phyloP scores from a whole-genome alignment of 1,140 invertebrate species.

The Zophobas morio region DNA sequence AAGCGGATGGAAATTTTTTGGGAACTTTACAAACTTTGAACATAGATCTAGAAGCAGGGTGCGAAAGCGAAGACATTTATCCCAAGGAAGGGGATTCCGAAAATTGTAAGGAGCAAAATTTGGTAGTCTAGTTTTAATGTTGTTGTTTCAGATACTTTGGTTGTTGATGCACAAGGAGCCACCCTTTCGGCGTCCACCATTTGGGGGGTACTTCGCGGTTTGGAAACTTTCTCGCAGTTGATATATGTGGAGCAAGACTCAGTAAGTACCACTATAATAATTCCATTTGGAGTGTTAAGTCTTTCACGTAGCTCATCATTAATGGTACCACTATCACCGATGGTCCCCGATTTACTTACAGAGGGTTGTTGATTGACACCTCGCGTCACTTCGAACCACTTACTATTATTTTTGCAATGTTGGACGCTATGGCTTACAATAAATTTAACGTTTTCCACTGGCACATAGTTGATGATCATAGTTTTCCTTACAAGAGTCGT shows the following conservation, averaged over 20 bases:
- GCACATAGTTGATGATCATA: conserved; percentile 94
- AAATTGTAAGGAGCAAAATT: conserved; percentile 73
- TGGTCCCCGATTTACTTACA: conserved; percentile 80
- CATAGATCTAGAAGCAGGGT: conserved; percentile 71
- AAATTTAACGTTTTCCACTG: conserved; percentile 96
- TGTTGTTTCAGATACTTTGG: conserved; percentile 65
- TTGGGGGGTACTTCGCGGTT: conserved; percentile 84
- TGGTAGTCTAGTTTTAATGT: conserved; percentile 46
- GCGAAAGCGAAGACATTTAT: conserved; percentile 69
- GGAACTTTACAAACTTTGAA: conserved; percentile 68
- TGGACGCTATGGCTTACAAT: conserved; percentile 90
- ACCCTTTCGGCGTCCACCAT: conserved; percentile 69
- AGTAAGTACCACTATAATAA: conserved; percentile 65
- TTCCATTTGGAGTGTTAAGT: background rate
- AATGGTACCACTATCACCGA: conserved; percentile 76
- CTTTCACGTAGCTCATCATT: conserved; percentile 68
- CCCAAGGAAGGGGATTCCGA: conserved; percentile 79
- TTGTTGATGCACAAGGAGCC: conserved; percentile 59
- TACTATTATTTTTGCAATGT: conserved; percentile 74
- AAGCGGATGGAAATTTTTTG: conserved; percentile 53
- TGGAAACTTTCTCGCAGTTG: conserved; percentile 86
- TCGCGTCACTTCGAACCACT: conserved; percentile 85
- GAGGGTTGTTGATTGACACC: conserved; percentile 88
- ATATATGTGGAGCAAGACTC: conserved; percentile 70
- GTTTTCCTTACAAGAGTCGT: conserved; percentile 88